Conservation (phyloP, 64 coral and sea anemone species). For the Pachyseris speciosa region DNA sequence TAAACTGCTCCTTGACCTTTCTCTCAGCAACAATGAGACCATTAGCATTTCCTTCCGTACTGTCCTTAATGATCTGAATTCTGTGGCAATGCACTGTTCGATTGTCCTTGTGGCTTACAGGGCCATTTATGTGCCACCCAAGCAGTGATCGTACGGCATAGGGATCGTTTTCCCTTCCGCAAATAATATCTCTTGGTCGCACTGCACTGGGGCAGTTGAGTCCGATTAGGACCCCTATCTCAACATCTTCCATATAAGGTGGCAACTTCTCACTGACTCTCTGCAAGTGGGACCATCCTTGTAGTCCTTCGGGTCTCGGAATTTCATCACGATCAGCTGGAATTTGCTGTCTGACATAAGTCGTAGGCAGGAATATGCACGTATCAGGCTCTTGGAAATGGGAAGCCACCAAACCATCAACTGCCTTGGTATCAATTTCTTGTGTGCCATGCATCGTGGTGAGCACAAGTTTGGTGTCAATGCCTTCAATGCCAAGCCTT, state of each 20-base stretch:
- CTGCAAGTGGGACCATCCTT: slow-evolving; percentile 30
- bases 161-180: background rate
- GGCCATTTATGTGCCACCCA: no score
- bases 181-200: background rate
- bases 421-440: slow-evolving; percentile 44
- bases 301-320: background rate
- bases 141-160: background rate
- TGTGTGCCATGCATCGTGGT: slow-evolving; percentile 71
- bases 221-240: background rate
- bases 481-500: slow-evolving; percentile 60
- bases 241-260: background rate
- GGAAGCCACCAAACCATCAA: slow-evolving; percentile 29
- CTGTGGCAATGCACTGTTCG: no score
- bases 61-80: no score
- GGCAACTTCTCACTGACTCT: background rate
- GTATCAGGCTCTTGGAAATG: background rate
- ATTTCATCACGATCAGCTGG: slow-evolving; percentile 25
- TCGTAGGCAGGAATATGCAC: background rate
- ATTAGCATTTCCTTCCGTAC: no score
- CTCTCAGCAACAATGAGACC: no score
- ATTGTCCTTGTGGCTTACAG: no score
- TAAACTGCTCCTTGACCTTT: no score
- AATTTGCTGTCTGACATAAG: slow-evolving; percentile 6
- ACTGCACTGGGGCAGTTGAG: background rate
- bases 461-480: slow-evolving; percentile 50